Evolutionary conservation across 2,888 invertebrate species (phyloP).

Genomic region (Branchellion lobata): DNA sequence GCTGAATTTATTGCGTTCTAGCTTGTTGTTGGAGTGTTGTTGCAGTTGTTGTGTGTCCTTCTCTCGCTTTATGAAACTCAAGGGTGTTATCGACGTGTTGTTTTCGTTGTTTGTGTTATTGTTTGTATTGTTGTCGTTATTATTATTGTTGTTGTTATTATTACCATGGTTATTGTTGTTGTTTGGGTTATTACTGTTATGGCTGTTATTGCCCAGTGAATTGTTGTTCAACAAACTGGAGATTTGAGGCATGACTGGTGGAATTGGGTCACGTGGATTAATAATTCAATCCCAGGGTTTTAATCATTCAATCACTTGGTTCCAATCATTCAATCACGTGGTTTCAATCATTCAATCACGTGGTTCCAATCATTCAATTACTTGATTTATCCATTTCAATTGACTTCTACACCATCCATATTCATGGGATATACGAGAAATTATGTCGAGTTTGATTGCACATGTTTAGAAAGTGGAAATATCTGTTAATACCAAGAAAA

Average conservation of each 20-base stretch:
- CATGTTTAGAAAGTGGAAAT: too few relatives aligned
- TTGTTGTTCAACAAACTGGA: slow-evolving; percentile 30
- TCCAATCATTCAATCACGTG: too few relatives aligned
- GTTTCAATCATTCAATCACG: too few relatives aligned
- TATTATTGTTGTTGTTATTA: background rate
- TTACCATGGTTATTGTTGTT: slow-evolving; percentile 5
- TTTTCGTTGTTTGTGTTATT: background rate
- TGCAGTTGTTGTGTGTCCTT: background rate
- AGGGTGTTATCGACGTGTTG: background rate
- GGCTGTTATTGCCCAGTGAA: background rate
- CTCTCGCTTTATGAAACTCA: background rate
- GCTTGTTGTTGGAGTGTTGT: slow-evolving; percentile 7
- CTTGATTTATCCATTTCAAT: too few relatives aligned
- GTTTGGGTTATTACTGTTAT: background rate
- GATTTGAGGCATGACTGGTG: slow-evolving; percentile 37
- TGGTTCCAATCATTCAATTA: too few relatives aligned
- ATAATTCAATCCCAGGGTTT: too few relatives aligned
- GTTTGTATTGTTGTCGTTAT: background rate
- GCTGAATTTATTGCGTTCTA: background rate
- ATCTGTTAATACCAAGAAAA: too few relatives aligned
- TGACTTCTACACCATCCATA: too few relatives aligned
- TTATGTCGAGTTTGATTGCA: too few relatives aligned
- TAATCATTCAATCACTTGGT: too few relatives aligned
- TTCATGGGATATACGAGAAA: too few relatives aligned
- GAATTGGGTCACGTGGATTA: background rate